Conservation (phyloP, 1,140 invertebrate genomes). For the Drosophila aff. region DNA sequence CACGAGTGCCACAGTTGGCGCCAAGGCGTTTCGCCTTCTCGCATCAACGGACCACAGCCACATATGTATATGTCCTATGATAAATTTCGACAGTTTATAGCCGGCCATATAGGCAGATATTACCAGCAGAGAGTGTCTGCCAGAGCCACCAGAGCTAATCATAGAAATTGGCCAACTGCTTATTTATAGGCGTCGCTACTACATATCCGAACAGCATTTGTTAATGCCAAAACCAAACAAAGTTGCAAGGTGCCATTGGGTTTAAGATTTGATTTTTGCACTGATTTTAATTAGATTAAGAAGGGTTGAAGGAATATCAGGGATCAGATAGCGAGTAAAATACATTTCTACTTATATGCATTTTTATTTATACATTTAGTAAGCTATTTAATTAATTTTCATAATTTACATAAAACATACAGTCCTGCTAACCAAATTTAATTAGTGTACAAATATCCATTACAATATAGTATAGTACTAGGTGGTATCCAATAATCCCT, state of each 20-base stretch:
- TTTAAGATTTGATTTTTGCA: background rate
- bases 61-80: slow-evolving; percentile 50
- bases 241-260: slow-evolving; percentile 36
- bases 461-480: background rate
- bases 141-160: slow-evolving; percentile 44
- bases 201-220: slow-evolving; percentile 24
- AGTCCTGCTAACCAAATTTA: background rate
- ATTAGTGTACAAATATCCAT: background rate
- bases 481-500: background rate
- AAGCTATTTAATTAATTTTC: no score
- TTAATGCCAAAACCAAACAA: slow-evolving; percentile 41
- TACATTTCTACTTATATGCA: background rate
- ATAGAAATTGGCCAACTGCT: slow-evolving; percentile 69
- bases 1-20: slow-evolving; percentile 80
- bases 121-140: slow-evolving; percentile 12
- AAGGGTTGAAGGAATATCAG: background rate
- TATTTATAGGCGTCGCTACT: slow-evolving; percentile 59
- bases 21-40: slow-evolving; percentile 69
- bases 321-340: background rate
- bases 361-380: no score
- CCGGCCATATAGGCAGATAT: slow-evolving; percentile 43
- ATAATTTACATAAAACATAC: background rate
- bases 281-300: background rate
- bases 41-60: slow-evolving; percentile 20
- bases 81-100: slow-evolving; percentile 81